These are phyloP conservation scores for Manis javanica DNA, from an alignment of 2,797 vertebrate species.

Conservation along the genomic window DNA sequence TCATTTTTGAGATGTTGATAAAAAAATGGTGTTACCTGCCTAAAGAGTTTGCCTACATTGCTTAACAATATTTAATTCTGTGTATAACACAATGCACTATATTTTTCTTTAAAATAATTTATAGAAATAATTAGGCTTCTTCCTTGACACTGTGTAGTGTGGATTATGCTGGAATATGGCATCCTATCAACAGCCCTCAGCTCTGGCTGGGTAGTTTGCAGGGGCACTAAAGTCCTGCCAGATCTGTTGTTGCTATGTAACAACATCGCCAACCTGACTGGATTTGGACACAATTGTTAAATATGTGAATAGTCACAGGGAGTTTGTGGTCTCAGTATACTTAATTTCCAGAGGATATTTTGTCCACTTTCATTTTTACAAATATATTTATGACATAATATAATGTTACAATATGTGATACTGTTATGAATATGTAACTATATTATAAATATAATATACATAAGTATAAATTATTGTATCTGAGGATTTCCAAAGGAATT, in stretches of 20 bases:
- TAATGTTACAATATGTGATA: background rate
- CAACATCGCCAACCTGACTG: background rate
- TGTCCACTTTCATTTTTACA: conserved; percentile 40
- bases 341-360: background rate
- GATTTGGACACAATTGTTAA: background rate
- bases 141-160: background rate
- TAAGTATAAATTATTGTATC: background rate
- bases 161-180: background rate
- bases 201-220: background rate
- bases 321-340: background rate
- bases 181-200: background rate
- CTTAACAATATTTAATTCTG: background rate
- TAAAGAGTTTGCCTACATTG: background rate
- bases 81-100: background rate
- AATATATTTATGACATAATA: background rate
- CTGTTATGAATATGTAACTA: background rate
- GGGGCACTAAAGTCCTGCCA: background rate
- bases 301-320: background rate
- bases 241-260: background rate
- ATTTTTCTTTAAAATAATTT: background rate
- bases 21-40: background rate
- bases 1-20: background rate
- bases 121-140: background rate
- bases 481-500: background rate
- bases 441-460: too few species aligned